phyloP scores from a whole-genome alignment of 1,140 invertebrate genomes.

The Danaus melanippus region DNA sequence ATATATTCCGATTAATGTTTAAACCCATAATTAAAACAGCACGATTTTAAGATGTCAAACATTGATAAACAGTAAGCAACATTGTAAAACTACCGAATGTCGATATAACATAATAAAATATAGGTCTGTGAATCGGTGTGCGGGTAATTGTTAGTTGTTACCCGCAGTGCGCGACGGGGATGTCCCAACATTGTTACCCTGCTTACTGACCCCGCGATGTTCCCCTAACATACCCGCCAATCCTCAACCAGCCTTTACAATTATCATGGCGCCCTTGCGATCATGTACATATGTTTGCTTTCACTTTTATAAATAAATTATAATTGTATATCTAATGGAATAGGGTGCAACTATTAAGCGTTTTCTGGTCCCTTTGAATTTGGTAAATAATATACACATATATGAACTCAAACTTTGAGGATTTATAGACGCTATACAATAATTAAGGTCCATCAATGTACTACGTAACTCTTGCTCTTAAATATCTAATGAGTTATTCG shows the following conservation, averaged over 20 bases:
- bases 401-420: no score
- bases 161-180: conserved; percentile 48
- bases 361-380: no score
- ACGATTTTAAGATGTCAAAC: no score
- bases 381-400: no score
- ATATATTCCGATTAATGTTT: no score
- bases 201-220: conserved; percentile 35
- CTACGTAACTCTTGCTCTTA: no score
- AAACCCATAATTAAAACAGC: no score
- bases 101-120: conserved; percentile 3
- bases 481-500: no score
- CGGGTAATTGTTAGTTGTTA: conserved; percentile 24
- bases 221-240: conserved; percentile 45
- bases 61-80: no score
- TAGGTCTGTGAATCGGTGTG: not conserved
- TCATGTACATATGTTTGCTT: conserved; percentile 59
- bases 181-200: conserved; percentile 24
- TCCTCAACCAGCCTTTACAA: conserved; percentile 34
- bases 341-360: conserved; percentile 31
- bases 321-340: conserved; percentile 53
- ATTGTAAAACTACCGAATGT: no score
- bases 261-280: conserved; percentile 42
- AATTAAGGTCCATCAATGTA: no score
- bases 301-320: conserved; percentile 63
- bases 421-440: no score